A percentile compares a stretch with the other conserved stretches of the same genome.
Conservation (phyloP, 2,888 invertebrate species). For the Pseudococcus jackbeardsleyi region DNA sequence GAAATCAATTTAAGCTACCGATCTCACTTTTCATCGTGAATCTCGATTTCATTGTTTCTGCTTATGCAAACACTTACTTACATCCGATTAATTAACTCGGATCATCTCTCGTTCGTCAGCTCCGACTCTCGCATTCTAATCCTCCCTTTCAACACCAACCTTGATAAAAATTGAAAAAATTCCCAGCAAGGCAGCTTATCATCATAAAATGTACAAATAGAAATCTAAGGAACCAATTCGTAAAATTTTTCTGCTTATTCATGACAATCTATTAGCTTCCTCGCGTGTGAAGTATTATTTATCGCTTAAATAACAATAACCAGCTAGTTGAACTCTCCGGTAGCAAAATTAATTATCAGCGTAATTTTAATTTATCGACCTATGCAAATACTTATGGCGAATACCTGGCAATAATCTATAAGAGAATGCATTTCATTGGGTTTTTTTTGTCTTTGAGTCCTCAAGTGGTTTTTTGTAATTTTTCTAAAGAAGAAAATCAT, state of each 20-base stretch:
- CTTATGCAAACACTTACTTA: too few relatives aligned
- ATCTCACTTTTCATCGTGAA: too few relatives aligned
- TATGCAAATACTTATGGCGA: not conserved
- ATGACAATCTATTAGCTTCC: not conserved
- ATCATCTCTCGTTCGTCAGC: too few relatives aligned
- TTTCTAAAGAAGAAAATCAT: too few relatives aligned
- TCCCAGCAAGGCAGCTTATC: not conserved
- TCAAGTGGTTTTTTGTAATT: not conserved
- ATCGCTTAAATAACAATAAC: slow-evolving; percentile 13
- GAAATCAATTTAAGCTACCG: too few relatives aligned
- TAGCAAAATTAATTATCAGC: slow-evolving; percentile 15
- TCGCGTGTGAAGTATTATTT: not conserved
- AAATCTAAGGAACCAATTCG: not conserved
- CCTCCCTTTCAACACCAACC: not conserved
- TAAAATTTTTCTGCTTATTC: slow-evolving; percentile 20
- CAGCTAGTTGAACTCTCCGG: slow-evolving; percentile 20
- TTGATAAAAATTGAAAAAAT: not conserved
- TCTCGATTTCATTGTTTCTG: too few relatives aligned
- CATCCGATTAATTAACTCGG: too few relatives aligned
- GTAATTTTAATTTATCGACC: slow-evolving; percentile 21
- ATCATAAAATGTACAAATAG: not conserved
- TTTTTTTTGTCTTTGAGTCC: not conserved
- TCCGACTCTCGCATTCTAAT: not conserved
- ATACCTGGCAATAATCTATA: not conserved
- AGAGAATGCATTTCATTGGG: not conserved